Conservation (phyloP, 2,797 vertebrate species). For the Malurus splendens region DNA sequence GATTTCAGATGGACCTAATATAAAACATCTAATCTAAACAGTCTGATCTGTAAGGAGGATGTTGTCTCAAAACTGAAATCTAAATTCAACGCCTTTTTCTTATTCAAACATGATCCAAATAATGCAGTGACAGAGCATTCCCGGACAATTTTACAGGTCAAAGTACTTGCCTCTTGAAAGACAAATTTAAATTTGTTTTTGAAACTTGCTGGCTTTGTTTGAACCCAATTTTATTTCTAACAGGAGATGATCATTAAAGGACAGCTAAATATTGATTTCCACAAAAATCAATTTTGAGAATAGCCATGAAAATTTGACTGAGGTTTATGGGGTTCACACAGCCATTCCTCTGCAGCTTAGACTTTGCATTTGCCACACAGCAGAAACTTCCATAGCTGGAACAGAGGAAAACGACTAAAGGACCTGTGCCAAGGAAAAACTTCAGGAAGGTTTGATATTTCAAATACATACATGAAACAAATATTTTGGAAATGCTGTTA, state of each 20-base stretch:
- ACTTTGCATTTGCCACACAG: background rate
- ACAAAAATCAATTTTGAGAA: background rate
- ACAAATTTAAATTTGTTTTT: background rate
- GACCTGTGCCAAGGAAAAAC: background rate
- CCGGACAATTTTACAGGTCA: background rate
- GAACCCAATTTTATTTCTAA: background rate
- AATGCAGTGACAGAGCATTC: background rate
- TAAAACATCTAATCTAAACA: background rate
- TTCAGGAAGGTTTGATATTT: background rate
- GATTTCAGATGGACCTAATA: background rate
- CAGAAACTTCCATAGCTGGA: background rate
- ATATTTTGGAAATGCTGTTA: background rate
- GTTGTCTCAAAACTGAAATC: background rate
- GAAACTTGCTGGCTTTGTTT: background rate
- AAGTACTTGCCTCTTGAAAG: background rate
- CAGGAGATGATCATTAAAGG: background rate
- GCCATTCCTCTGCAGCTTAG: background rate
- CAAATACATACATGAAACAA: background rate
- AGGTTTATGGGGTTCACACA: background rate
- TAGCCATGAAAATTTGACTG: background rate
- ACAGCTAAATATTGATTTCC: background rate
- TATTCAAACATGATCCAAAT: background rate
- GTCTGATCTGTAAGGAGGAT: background rate
- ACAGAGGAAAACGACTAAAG: background rate
- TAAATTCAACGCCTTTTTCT: background rate